Conservation (phyloP, 2,888 invertebrate species). For the Gymnosoma rotundatum region DNA sequence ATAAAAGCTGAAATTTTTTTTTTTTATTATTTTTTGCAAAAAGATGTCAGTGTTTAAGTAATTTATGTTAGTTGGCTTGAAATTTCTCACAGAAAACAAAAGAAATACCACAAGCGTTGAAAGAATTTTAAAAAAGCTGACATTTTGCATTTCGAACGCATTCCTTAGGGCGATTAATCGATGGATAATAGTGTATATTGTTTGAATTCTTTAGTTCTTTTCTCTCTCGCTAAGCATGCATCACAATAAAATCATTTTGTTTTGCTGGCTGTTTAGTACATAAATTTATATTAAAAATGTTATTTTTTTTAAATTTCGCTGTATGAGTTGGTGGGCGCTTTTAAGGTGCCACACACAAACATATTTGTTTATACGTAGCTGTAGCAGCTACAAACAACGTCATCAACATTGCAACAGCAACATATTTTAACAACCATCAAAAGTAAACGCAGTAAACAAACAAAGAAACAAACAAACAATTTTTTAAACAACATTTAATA, state of each 20-base stretch:
- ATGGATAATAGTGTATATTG: conserved; percentile 69
- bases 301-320: background rate
- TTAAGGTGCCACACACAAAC: conserved; percentile 54
- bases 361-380: background rate
- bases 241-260: conserved; percentile 46
- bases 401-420: conserved; percentile 52
- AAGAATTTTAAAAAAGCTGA: conserved; percentile 79
- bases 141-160: conserved; percentile 81
- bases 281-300: conserved; percentile 42
- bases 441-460: conserved; percentile 41
- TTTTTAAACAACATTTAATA: conserved; percentile 66
- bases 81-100: conserved; percentile 76
- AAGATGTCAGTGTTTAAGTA: conserved; percentile 67
- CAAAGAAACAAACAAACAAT: conserved; percentile 55
- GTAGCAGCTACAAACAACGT: conserved; percentile 37
- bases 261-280: conserved; percentile 37
- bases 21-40: conserved; percentile 26
- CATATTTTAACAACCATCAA: conserved; percentile 55
- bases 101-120: conserved; percentile 77
- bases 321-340: conserved; percentile 59
- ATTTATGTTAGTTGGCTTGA: conserved; percentile 71
- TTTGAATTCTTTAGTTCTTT: conserved; percentile 76
- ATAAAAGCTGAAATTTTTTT: conserved; percentile 14
- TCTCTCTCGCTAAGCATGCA: conserved; percentile 48
- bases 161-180: conserved; percentile 78